A percentile compares a stretch with the other conserved stretches of the same genome.
These are phyloP conservation scores for Delia radicum DNA, from an alignment of 1,140 invertebrate genomes.

Conservation along the genomic window DNA sequence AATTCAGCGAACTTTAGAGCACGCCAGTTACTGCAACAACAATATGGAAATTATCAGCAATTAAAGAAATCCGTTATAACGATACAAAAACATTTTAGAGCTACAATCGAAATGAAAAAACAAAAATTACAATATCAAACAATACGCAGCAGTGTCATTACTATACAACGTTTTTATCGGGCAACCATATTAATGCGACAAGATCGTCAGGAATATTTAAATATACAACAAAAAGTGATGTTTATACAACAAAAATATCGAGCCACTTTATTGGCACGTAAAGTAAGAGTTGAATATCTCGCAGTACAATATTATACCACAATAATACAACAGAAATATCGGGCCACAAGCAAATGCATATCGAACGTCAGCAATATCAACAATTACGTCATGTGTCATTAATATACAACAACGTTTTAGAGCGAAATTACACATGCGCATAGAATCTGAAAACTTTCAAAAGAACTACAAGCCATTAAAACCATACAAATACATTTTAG, in stretches of 20 bases:
- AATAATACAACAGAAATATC: slow-evolving; percentile 37
- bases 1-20: background rate
- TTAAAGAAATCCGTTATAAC: slow-evolving; percentile 45
- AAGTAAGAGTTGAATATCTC: slow-evolving; percentile 29
- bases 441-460: slow-evolving; percentile 1
- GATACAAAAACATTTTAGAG: slow-evolving; percentile 27
- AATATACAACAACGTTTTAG: slow-evolving; percentile 32
- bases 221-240: slow-evolving; percentile 26
- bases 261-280: slow-evolving; percentile 27
- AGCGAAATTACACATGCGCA: slow-evolving; percentile 30
- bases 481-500: slow-evolving; percentile 37
- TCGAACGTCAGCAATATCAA: slow-evolving; percentile 29
- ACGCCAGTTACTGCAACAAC: slow-evolving; percentile 32
- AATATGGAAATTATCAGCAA: slow-evolving; percentile 29
- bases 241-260: slow-evolving; percentile 35
- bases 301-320: slow-evolving; percentile 32
- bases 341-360: slow-evolving; percentile 4
- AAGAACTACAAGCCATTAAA: slow-evolving; percentile 12
- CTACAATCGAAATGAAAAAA: slow-evolving; percentile 8
- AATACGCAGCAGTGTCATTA: slow-evolving; percentile 32
- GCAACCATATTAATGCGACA: slow-evolving; percentile 32
- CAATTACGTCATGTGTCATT: slow-evolving; percentile 30
- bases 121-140: background rate
- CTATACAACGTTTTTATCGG: slow-evolving; percentile 30
- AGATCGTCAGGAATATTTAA: slow-evolving; percentile 37